phyloP scores from a whole-genome alignment of 1,140 invertebrate species.

The Sipha flava region DNA sequence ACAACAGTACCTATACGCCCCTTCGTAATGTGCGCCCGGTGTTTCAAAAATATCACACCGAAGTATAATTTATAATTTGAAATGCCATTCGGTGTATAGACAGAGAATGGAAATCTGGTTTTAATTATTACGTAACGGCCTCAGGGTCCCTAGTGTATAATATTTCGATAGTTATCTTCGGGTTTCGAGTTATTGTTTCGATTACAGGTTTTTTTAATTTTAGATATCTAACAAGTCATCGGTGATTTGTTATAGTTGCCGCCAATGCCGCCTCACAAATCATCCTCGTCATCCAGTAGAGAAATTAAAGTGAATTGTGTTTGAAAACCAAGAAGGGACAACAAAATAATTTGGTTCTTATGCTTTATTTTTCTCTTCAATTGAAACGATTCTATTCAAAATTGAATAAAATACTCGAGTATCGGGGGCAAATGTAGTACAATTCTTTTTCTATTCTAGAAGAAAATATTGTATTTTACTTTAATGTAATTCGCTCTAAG shows the following conservation, averaged over 20 bases:
- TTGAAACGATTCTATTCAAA: background rate
- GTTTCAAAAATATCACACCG: background rate
- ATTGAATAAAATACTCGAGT: background rate
- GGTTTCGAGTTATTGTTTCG: conserved; percentile 23
- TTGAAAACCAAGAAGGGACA: background rate
- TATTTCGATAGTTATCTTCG: conserved; percentile 26
- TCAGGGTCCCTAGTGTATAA: conserved; percentile 18
- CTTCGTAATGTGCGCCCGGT: background rate
- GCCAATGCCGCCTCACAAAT: background rate
- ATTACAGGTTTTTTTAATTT: conserved; percentile 17
- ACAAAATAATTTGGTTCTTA: background rate
- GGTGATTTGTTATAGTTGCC: background rate
- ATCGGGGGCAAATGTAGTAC: background rate
- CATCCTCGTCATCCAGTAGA: background rate
- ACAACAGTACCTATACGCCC: background rate
- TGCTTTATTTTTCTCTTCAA: background rate
- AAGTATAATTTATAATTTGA: conserved; percentile 19
- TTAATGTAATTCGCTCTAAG: background rate
- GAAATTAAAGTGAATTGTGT: background rate
- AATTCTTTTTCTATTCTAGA: background rate
- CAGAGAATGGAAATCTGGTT: conserved; percentile 24
- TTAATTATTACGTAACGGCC: conserved; percentile 29
- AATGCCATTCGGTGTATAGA: conserved; percentile 1
- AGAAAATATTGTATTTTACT: background rate
- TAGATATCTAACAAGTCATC: background rate